phyloP scores from a whole-genome alignment of 2,888 invertebrate genomes.

The Fragum sueziense region DNA sequence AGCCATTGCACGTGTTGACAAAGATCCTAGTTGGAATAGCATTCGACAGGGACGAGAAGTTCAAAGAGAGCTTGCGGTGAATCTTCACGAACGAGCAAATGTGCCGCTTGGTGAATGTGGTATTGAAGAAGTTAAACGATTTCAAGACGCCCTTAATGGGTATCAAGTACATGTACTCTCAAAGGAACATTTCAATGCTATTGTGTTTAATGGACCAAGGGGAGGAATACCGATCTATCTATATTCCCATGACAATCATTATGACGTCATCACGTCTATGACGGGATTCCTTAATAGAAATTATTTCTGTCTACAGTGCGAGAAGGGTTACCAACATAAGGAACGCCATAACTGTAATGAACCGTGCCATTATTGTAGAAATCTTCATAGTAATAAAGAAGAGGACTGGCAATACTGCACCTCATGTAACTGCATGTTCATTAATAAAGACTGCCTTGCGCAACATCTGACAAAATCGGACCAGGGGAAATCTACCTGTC shows the following conservation, averaged over 20 bases:
- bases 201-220: too few species aligned
- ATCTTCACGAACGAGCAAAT: constrained; percentile 40
- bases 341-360: constrained; percentile 53
- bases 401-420: constrained; percentile 39
- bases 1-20: constrained; percentile 39
- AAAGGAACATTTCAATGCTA: constrained; percentile 30
- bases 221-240: too few species aligned
- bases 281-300: constrained; percentile 45
- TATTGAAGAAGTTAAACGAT: constrained; percentile 44
- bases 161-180: constrained; percentile 24
- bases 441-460: constrained; percentile 18
- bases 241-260: constrained; percentile 48
- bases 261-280: constrained; percentile 51
- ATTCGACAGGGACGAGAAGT: constrained; percentile 44
- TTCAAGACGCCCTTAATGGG: not conserved
- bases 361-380: constrained; percentile 39
- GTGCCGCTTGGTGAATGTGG: too few species aligned
- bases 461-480: constrained; percentile 25
- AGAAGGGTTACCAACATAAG: constrained; percentile 53
- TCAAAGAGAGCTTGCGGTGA: constrained; percentile 35
- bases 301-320: constrained; percentile 49
- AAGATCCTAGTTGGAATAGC: constrained; percentile 47
- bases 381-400: constrained; percentile 24
- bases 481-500: constrained; percentile 25
- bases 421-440: constrained; percentile 29